These are phyloP conservation scores for Mantis religiosa DNA, from an alignment of 2,888 invertebrate species.

Conservation along the genomic window DNA sequence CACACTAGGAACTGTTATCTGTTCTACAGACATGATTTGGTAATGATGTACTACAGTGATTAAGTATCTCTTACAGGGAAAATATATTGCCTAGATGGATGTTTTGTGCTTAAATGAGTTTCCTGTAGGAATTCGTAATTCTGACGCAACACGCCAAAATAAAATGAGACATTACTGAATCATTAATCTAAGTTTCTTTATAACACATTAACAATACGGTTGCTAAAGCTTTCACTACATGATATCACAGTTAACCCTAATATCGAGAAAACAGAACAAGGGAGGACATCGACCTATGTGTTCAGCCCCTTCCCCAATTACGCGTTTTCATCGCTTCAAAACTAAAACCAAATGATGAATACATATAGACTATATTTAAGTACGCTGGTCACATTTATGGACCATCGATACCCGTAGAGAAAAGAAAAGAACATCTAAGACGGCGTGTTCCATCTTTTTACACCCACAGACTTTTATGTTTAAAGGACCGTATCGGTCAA, in stretches of 20 bases:
- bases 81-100: neutral
- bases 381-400: neutral
- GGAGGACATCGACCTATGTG: neutral
- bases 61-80: neutral
- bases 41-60: neutral
- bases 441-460: neutral
- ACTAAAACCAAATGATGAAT: neutral
- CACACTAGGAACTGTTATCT: constrained; percentile 10
- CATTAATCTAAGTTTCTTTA: neutral
- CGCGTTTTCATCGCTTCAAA: neutral
- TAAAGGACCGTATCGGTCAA: neutral
- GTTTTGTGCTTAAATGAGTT: neutral
- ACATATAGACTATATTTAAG: neutral
- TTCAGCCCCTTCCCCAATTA: neutral
- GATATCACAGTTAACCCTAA: constrained; percentile 20
- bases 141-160: neutral
- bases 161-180: neutral
- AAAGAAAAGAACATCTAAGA: neutral
- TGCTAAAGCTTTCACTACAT: neutral
- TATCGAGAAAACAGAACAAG: neutral
- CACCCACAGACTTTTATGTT: neutral
- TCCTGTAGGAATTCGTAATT: neutral
- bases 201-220: neutral
- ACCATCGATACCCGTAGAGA: constrained; percentile 3
- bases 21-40: neutral